phyloP scores from a whole-genome alignment of 2,797 vertebrate species.

The Erpetoichthys calabaricus region DNA sequence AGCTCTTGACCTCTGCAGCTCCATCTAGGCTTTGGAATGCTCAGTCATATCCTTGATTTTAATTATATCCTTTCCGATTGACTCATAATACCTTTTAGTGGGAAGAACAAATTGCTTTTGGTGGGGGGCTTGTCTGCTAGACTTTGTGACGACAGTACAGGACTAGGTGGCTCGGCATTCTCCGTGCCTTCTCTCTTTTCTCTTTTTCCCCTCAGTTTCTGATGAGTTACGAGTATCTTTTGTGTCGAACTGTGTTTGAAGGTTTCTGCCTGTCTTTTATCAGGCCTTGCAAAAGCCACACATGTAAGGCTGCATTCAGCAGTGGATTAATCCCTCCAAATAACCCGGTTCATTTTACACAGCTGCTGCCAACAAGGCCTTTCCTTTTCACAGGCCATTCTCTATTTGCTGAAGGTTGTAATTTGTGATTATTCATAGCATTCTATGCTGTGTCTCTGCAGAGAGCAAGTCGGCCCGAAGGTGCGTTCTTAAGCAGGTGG shows the following conservation, averaged over 20 bases:
- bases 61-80: conserved; percentile 27
- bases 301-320: conserved; percentile 69
- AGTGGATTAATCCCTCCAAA: conserved; percentile 65
- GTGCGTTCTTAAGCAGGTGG: conserved; percentile 4
- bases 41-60: conserved; percentile 32
- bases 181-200: neutral
- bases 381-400: conserved; percentile 29
- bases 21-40: conserved; percentile 30
- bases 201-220: neutral
- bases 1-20: neutral
- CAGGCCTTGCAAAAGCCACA: conserved; percentile 49
- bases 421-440: conserved; percentile 27
- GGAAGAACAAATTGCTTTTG: neutral
- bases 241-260: conserved; percentile 16
- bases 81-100: neutral
- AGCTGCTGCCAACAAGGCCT: conserved; percentile 50
- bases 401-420: conserved; percentile 23
- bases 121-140: conserved; percentile 8
- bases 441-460: conserved; percentile 10
- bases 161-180: too few relatives aligned
- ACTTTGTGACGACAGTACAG: neutral
- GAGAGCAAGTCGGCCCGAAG: neutral
- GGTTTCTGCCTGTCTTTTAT: conserved; percentile 43
- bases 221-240: conserved; percentile 16
- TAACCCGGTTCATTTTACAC: conserved; percentile 66